Evolutionary conservation across 2,113 vertebrate genomes (phyloP).

Genomic region (Antechinus flavipes): DNA sequence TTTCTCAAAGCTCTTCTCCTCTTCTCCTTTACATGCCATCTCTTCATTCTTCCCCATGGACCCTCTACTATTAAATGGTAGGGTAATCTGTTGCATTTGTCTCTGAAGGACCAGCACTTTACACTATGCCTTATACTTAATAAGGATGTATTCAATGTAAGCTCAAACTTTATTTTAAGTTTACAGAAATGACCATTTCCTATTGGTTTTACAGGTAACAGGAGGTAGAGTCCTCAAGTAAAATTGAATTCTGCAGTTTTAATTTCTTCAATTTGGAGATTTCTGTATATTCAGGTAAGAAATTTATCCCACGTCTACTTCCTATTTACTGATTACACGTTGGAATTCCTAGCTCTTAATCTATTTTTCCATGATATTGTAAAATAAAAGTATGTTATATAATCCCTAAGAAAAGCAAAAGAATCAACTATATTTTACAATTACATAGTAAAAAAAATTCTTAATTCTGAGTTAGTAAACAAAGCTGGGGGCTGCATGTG

Average conservation of each 20-base stretch:
- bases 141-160: not conserved
- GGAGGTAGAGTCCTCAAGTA: constrained; percentile 8
- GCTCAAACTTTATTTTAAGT: not conserved
- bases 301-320: not conserved
- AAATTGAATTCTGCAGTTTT: constrained; percentile 5
- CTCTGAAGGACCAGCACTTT: not conserved
- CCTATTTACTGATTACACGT: not conserved
- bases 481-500: not conserved
- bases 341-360: not conserved
- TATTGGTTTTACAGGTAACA: constrained; percentile 51
- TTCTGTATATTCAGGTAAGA: constrained; percentile 40
- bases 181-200: not conserved
- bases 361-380: not conserved
- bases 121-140: not conserved
- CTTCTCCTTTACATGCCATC: not conserved
- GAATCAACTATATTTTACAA: not conserved
- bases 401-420: not conserved
- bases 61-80: not conserved
- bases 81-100: not conserved
- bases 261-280: not conserved
- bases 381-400: not conserved
- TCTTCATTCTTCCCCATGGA: not conserved
- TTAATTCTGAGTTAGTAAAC: not conserved
- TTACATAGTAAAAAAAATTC: not conserved
- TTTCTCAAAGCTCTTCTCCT: not conserved